Conservation (phyloP, 2,113 vertebrate species). For the Ailurus styani region DNA sequence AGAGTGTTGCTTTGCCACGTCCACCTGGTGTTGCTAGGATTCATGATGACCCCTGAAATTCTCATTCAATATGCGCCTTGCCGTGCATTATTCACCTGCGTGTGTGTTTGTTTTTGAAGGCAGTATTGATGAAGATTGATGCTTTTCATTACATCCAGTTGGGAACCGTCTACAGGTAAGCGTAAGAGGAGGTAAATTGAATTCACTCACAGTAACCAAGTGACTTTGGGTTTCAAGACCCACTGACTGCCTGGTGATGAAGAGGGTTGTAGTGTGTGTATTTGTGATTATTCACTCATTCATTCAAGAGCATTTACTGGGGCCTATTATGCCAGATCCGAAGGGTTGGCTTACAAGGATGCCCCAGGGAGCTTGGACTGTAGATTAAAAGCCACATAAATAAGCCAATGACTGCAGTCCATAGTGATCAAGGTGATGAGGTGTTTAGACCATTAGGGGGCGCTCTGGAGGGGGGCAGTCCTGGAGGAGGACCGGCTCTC, state of each 20-base stretch:
- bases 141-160: slow-evolving; percentile 98
- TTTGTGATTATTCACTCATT: neutral
- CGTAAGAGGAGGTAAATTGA: slow-evolving; percentile 10
- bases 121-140: slow-evolving; percentile 98
- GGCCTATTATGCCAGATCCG: neutral
- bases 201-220: neutral
- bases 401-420: neutral
- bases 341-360: neutral
- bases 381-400: neutral
- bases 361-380: neutral
- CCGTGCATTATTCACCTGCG: accelerated
- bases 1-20: neutral
- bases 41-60: neutral
- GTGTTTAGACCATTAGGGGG: neutral
- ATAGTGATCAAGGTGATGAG: neutral
- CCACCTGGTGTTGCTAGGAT: neutral
- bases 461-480: no score
- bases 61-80: neutral
- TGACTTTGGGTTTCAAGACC: neutral
- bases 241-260: neutral
- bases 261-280: neutral
- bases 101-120: slow-evolving; percentile 78
- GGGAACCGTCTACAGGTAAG: slow-evolving; percentile 87
- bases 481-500: neutral
- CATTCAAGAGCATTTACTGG: neutral